A percentile compares a stretch with the other conserved stretches of the same genome.
Evolutionary conservation across 2,113 vertebrate genomes (phyloP).

Genomic region (Serinus canaria): DNA sequence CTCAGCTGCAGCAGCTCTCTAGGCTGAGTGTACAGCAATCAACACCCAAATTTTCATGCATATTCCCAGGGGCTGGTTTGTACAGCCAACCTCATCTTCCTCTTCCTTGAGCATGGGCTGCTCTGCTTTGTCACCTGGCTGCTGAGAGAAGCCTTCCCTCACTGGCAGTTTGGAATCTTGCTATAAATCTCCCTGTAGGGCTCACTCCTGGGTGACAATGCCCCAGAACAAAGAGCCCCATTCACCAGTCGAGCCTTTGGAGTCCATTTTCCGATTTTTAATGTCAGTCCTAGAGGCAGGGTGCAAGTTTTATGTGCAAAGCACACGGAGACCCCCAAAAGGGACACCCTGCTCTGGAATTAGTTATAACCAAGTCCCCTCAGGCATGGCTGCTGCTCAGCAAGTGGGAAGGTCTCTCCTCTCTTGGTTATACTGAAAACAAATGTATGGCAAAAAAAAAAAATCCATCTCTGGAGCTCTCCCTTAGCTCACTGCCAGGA

Average conservation of each 20-base stretch:
- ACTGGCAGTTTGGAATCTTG: background rate
- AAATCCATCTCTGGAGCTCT: background rate
- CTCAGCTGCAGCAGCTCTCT: background rate
- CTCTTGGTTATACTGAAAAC: background rate
- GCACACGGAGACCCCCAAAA: background rate
- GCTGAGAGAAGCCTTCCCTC: background rate
- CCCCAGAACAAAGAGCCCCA: background rate
- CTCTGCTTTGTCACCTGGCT: background rate
- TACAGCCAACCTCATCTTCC: background rate
- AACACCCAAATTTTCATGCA: background rate
- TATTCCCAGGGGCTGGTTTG: background rate
- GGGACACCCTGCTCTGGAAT: background rate
- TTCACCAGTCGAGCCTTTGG: background rate
- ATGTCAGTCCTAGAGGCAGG: background rate
- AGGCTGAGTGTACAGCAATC: fast-evolving
- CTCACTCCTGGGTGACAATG: background rate
- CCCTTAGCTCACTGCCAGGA: background rate
- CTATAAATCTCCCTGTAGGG: background rate
- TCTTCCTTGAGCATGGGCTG: background rate
- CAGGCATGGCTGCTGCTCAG: background rate
- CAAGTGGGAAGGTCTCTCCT: background rate
- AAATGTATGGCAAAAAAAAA: background rate
- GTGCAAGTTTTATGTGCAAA: background rate
- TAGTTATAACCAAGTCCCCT: background rate
- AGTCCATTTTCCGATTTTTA: background rate